Conservation (phyloP, 2,113 vertebrate genomes). For the Pangasianodon gigas region DNA sequence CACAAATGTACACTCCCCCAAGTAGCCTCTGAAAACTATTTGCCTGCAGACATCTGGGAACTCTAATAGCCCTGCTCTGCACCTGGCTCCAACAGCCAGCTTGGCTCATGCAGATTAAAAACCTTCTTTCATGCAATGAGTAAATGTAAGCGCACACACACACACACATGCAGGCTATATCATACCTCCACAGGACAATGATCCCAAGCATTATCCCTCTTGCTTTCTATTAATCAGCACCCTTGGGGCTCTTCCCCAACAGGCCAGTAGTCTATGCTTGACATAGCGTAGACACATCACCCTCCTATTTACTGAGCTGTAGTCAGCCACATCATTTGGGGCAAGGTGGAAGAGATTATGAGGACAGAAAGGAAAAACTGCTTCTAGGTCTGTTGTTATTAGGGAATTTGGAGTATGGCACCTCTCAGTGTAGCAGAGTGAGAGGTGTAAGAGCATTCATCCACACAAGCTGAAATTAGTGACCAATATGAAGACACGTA, state of each 20-base stretch:
- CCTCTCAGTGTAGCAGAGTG: neutral
- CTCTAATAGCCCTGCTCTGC: constrained; percentile 46
- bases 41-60: constrained; percentile 48
- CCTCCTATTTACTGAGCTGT: constrained; percentile 24
- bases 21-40: constrained; percentile 38
- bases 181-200: constrained; percentile 26
- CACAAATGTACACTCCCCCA: neutral
- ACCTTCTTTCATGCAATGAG: constrained; percentile 41
- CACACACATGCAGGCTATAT: constrained; percentile 11
- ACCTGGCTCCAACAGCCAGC: constrained; percentile 50
- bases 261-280: constrained; percentile 5
- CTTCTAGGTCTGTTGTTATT: neutral
- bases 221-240: constrained; percentile 40
- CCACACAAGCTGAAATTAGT: neutral
- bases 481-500: neutral
- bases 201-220: constrained; percentile 31
- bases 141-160: constrained; percentile 17
- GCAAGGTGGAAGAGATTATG: neutral
- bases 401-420: neutral
- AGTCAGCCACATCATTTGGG: constrained; percentile 23
- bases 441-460: neutral
- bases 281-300: constrained; percentile 1
- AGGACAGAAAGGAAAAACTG: neutral
- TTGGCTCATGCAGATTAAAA: constrained; percentile 40
- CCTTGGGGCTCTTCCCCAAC: constrained; percentile 23